phyloP scores from a whole-genome alignment of 2,888 invertebrate genomes.

The Trachelus troglodyta region DNA sequence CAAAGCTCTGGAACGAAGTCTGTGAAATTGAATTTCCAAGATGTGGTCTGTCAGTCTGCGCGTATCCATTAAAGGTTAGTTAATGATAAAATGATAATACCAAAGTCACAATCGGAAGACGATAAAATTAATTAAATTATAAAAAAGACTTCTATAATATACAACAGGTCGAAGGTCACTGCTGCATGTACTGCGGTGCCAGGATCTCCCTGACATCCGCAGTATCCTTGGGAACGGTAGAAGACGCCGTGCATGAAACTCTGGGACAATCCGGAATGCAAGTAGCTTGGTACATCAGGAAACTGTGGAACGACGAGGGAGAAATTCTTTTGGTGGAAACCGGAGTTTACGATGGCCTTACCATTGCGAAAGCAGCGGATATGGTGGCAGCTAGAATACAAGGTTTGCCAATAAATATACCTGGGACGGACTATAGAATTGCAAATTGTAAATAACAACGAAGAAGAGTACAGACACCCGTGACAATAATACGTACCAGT shows the following conservation, averaged over 20 bases:
- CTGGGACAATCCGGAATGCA: constrained; percentile 34
- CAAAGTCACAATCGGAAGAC: neutral
- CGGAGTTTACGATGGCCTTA: constrained; percentile 43
- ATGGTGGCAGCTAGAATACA: neutral
- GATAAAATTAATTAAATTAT: neutral
- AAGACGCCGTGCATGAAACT: constrained; percentile 36
- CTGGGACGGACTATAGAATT: neutral
- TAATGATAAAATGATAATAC: neutral
- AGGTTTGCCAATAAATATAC: neutral
- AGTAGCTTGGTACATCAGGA: constrained; percentile 54
- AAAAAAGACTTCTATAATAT: neutral
- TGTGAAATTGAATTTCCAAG: constrained; percentile 50
- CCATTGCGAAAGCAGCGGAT: constrained; percentile 42
- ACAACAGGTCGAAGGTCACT: constrained; percentile 59
- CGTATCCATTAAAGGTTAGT: constrained; percentile 51
- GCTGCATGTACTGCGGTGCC: constrained; percentile 60
- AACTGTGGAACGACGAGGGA: constrained; percentile 37
- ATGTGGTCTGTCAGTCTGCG: constrained; percentile 49
- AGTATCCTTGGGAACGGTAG: constrained; percentile 39
- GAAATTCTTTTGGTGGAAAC: constrained; percentile 56
- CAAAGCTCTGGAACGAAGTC: constrained; percentile 49
- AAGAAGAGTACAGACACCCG: neutral
- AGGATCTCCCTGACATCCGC: constrained; percentile 38
- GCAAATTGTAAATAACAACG: no score
- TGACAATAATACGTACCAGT: neutral